These are phyloP conservation scores for Endomychus coccineus DNA, from an alignment of 2,888 invertebrate species.

Conservation along the genomic window DNA sequence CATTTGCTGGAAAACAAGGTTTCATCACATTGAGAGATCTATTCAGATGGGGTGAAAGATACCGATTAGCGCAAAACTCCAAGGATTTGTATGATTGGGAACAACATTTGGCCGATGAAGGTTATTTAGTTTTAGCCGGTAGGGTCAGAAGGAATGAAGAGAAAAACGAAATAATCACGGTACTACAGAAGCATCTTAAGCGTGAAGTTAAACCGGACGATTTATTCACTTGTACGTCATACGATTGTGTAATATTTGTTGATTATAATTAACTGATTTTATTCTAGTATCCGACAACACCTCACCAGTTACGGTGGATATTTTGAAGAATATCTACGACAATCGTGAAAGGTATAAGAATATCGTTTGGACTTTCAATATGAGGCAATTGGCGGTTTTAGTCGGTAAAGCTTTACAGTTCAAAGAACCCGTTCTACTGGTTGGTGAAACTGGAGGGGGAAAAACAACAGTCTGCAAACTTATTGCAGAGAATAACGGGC, in stretches of 20 bases:
- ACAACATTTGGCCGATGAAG: slow-evolving; percentile 93
- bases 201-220: slow-evolving; percentile 61
- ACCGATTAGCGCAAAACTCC: slow-evolving; percentile 62
- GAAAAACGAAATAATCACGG: slow-evolving; percentile 68
- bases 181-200: slow-evolving; percentile 72
- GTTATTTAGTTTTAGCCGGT: slow-evolving; percentile 88
- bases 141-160: slow-evolving; percentile 83
- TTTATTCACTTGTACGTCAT: slow-evolving; percentile 57
- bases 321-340: slow-evolving; percentile 57
- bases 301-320: slow-evolving; percentile 67
- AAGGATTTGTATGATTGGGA: slow-evolving; percentile 85
- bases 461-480: slow-evolving; percentile 95
- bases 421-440: slow-evolving; percentile 88
- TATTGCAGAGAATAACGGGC: slow-evolving; percentile 61
- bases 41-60: slow-evolving; percentile 95
- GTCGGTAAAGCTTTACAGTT: slow-evolving; percentile 81
- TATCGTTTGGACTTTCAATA: slow-evolving; percentile 91
- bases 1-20: slow-evolving; percentile 85
- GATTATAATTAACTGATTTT: neutral
- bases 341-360: slow-evolving; percentile 59
- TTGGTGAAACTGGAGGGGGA: slow-evolving; percentile 97
- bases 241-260: slow-evolving; percentile 9
- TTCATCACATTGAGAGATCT: slow-evolving; percentile 93
- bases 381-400: slow-evolving; percentile 72
- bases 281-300: slow-evolving; percentile 51